Percentiles rank a stretch among this genome's conserved stretches.
phyloP scores from a whole-genome alignment of 2,797 vertebrate species.

The Ctenosaura bakeri region DNA sequence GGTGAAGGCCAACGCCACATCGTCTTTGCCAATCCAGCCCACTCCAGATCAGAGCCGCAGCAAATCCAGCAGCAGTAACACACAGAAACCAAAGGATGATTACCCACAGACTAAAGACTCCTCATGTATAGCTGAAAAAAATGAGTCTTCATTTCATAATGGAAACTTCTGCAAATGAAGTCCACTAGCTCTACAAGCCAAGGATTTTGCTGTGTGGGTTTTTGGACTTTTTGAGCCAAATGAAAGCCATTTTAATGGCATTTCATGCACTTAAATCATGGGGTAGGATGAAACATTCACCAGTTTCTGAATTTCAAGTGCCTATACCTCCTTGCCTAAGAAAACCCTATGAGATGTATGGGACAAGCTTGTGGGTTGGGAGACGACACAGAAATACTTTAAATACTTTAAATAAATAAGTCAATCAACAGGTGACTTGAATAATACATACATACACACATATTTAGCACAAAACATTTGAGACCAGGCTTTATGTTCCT shows the following conservation, averaged over 20 bases:
- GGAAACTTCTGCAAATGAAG: conserved; percentile 79
- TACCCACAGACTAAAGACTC: conserved; percentile 66
- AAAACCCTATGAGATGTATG: too few relatives aligned
- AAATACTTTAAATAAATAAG: too few relatives aligned
- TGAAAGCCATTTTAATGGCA: conserved; percentile 31
- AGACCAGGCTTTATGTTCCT: conserved; percentile 12
- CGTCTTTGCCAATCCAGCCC: conserved; percentile 78
- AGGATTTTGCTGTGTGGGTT: conserved; percentile 20
- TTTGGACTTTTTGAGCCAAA: conserved; percentile 42
- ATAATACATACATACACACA: too few relatives aligned
- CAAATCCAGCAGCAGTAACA: conserved; percentile 93
- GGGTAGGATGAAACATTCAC: conserved; percentile 33
- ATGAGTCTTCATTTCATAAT: conserved; percentile 69
- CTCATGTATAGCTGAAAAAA: conserved; percentile 57
- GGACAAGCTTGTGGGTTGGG: too few relatives aligned
- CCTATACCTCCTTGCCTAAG: conserved; percentile 21
- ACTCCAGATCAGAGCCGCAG: conserved; percentile 88
- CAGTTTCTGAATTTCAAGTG: conserved; percentile 43
- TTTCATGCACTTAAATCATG: conserved; percentile 67
- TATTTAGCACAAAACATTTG: conserved; percentile 55
- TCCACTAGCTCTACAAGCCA: neutral
- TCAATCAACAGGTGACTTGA: too few relatives aligned
- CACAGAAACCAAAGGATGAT: conserved; percentile 84
- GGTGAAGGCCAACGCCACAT: conserved; percentile 74
- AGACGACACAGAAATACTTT: too few relatives aligned